Base-by-base conservation (phyloP, 2,797 vertebrate genomes). In the Cossypha caffra region DNA sequence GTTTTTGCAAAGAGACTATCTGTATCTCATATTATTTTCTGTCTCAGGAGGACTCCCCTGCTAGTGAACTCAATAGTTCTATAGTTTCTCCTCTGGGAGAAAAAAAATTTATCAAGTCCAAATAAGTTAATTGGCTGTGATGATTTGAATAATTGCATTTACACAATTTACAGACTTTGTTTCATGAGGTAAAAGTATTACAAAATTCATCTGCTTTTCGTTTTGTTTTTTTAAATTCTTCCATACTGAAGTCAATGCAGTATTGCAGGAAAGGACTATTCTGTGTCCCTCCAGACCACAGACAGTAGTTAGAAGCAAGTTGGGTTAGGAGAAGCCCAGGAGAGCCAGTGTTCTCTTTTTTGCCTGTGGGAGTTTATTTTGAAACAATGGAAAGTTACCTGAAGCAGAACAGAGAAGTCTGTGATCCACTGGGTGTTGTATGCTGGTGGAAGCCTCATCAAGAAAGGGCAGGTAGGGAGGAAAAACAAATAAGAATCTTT, bases 371-470 rank as follows among this genome's bases (percentile, higher is more conserved):
- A 90, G 45, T 90, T 95, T 94, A 48, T 95, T 95, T 73, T 64
- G 68, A 94, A 97, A 80, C 72, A 91, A 62, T 28, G 51, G 89
- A 90, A 95, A 95, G 75, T 80, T 94, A 86, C 61, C n/a, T 11
- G 10, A 80, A 94, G 45, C 33, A 57, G 40, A 92, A 63, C 11
- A 76, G 40, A 71, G 63, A 59, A 66, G 61, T 47, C 57, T 63
- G 17, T 67, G 82, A 63, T 89, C 87, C 35, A 0, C 48, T 86
- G 84, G 71, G 77, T 88, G 50, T 74, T 89, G 6, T 54, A 38
- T 2, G 1, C 15, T 6, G 0, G 35, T 61, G 24, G 67, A 88
- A 87, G 11, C 21, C 37, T 88, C 75, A 68, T 57, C 13, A 52
- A 63, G 74, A 81, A 85, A 76, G 54, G 23, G 50, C 26, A 82